Evolutionary conservation across 2,113 vertebrate genomes (phyloP), one percentile per base, ranked within the genome.

Genomic region (Athene cunicularia): DNA sequence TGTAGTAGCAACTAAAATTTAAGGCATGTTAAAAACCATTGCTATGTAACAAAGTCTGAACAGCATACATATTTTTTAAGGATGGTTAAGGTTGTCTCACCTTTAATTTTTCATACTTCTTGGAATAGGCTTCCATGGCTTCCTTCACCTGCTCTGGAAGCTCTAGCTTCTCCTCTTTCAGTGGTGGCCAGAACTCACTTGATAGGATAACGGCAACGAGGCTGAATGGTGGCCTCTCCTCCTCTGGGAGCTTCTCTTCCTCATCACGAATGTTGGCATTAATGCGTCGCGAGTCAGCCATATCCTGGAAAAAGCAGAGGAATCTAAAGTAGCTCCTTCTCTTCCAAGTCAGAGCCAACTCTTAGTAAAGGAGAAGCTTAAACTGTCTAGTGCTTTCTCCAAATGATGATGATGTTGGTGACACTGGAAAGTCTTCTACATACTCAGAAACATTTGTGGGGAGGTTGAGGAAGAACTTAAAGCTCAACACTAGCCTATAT

Each of bases 151-250:
- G 97, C 12, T 98, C 98, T 1, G 99, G 99, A 12, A 99, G 98
- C 96, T 99, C 99, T 87, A 99, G 98, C 97, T 99, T 99, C 98
- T 99, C 99, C 53, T 99, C 99, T 96, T 99, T 99, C 74, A 99
- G 98, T 0, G 98, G 97, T 1, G 99, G 99, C 99, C 99, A 99
- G 98, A 99, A 99, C 98, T 99, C 99, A 0, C 99, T 99, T 5
- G 99, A 99, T 43, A 99, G 97, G 96, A 99, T 99, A 86, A 99
- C 98, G 1, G 99, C 98, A 0, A 99, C 99, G 2, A 99, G 98
- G 37, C 98, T 97, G 39, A 99, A 98, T 0, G 98, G 98, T 0
- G 99, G 98, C 97, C 98, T 98, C 95, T 99, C 99, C 66, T 99
- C 99, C 60, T 98, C 97, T 0, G 98, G 98, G 37, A 99, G 98